Conservation (phyloP, 1,140 invertebrate species). For the Hycleus cichorii region DNA sequence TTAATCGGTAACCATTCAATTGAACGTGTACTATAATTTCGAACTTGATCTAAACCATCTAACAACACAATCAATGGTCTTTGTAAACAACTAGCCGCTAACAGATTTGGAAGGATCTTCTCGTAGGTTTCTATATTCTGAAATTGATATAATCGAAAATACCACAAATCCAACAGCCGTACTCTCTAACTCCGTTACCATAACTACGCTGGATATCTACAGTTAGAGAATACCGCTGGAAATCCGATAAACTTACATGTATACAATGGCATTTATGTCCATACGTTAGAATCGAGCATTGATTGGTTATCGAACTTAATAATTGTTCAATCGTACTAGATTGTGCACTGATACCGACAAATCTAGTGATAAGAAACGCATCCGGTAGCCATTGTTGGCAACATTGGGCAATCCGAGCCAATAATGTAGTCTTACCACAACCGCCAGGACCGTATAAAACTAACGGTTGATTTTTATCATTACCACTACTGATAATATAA, state of each 20-base stretch:
- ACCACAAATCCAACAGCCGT: neutral
- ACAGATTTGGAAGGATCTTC: conserved; percentile 44
- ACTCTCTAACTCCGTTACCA: neutral
- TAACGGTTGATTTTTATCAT: conserved; percentile 46
- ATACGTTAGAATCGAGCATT: conserved; percentile 54
- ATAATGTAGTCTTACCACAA: conserved; percentile 71
- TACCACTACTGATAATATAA: conserved; percentile 38
- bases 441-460: conserved; percentile 70
- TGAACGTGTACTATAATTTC: conserved; percentile 41
- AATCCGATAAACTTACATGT: conserved; percentile 46
- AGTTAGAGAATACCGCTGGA: too few relatives aligned
- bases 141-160: conserved; percentile 17
- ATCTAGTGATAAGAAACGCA: conserved; percentile 51
- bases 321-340: conserved; percentile 59
- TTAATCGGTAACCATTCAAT: conserved; percentile 61
- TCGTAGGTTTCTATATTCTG: conserved; percentile 49
- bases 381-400: conserved; percentile 62
- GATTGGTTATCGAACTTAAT: conserved; percentile 58
- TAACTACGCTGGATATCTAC: too few relatives aligned
- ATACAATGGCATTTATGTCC: conserved; percentile 51
- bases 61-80: conserved; percentile 59
- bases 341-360: conserved; percentile 58
- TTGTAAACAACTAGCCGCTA: conserved; percentile 47
- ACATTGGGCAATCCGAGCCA: conserved; percentile 60
- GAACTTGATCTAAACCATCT: conserved; percentile 64